phyloP scores from a whole-genome alignment of 1,140 invertebrate species.

The Trachymyrmex cornetzi region DNA sequence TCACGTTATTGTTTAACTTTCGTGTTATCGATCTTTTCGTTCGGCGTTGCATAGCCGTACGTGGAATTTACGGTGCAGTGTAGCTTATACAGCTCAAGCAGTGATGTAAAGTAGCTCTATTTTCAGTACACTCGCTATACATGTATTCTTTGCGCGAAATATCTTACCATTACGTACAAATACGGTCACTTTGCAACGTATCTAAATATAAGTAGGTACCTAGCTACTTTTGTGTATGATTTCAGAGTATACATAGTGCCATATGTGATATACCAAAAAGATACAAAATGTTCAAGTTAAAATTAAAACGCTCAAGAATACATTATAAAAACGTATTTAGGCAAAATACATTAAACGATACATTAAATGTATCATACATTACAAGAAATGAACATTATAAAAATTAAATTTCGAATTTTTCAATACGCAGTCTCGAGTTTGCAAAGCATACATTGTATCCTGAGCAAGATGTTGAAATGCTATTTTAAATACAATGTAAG shows the following conservation, averaged over 20 bases:
- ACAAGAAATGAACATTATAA: not conserved
- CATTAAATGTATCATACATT: not conserved
- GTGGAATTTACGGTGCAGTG: slow-evolving; percentile 4
- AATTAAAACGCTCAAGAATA: not conserved
- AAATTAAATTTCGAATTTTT: not conserved
- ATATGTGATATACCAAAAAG: not conserved
- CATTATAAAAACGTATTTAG: not conserved
- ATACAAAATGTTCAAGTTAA: not conserved
- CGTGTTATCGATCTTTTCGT: slow-evolving; percentile 33
- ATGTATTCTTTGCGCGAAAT: not conserved
- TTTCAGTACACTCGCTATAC: slow-evolving; percentile 14
- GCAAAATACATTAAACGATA: not conserved
- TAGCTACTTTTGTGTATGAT: not conserved
- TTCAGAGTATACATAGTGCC: not conserved
- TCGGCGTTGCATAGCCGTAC: not conserved
- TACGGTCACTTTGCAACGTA: not conserved
- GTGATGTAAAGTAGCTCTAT: slow-evolving; percentile 10
- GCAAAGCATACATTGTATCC: not conserved
- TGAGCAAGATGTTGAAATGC: not conserved
- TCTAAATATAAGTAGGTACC: not conserved
- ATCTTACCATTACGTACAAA: not conserved
- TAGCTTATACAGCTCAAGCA: not conserved
- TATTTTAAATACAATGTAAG: slow-evolving; percentile 31
- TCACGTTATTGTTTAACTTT: slow-evolving; percentile 26
- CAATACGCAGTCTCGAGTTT: not conserved